phyloP scores from a whole-genome alignment of 2,113 vertebrate genomes.

The Semnornis frantzii region DNA sequence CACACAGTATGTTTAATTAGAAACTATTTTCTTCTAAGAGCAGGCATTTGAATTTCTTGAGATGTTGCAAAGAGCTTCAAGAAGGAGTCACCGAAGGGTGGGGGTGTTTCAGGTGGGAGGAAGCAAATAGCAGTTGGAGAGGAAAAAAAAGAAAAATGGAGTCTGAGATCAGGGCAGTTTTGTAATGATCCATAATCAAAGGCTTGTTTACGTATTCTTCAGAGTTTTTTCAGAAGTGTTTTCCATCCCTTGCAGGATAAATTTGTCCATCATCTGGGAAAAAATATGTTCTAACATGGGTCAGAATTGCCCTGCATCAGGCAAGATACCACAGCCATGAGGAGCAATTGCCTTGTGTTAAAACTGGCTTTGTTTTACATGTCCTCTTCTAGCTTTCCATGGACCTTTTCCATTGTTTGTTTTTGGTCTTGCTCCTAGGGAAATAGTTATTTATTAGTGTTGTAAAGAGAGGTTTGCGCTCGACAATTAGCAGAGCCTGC shows the following conservation, averaged over 20 bases:
- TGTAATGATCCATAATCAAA: slow-evolving; percentile 41
- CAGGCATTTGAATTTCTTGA: slow-evolving; percentile 47
- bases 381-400: not conserved
- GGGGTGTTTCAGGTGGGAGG: slow-evolving; percentile 50
- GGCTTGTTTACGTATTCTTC: slow-evolving; percentile 6
- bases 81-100: slow-evolving; percentile 21
- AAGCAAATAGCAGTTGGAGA: slow-evolving; percentile 26
- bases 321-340: not conserved
- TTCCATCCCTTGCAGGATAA: not conserved
- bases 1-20: slow-evolving; percentile 49
- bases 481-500: not conserved
- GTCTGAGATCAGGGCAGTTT: slow-evolving; percentile 3
- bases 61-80: slow-evolving; percentile 37
- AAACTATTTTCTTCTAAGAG: slow-evolving; percentile 55
- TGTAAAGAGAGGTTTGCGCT: not conserved
- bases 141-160: not conserved
- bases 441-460: not conserved
- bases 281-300: not conserved
- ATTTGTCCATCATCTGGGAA: not conserved
- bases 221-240: not conserved
- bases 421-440: not conserved
- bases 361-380: not conserved
- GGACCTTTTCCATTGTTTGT: not conserved
- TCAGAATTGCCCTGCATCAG: accelerated
- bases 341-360: accelerated